Evolutionary conservation across 2,113 vertebrate species (phyloP), one percentile per base, ranked within the genome.

Genomic region (Larimichthys crocea): DNA sequence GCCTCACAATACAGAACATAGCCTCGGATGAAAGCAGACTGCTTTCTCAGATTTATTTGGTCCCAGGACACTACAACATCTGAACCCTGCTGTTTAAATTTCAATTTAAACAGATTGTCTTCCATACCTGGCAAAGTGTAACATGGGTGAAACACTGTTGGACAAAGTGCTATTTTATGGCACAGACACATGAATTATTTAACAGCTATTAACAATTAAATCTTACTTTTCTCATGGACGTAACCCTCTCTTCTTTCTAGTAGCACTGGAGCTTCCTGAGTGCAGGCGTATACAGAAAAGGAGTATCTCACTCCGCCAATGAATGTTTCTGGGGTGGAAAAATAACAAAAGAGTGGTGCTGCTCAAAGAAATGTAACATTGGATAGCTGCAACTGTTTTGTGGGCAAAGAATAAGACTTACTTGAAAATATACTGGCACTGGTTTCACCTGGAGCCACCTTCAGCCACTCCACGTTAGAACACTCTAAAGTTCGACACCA

Each of bases 241-340:
- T 94, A 95, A 3, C 88, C 94, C 49, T 94, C 84, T 60, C 49
- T 81, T 56, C 50, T 91, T 19, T 91, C 74, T 0, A 94, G 71
- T 1, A 94, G 76, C 64, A 83, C 16, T 5, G 88, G 84, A 17
- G 85, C 75, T 20, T 17, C 70, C 3, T n/a, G 31, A 10, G 87
- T 91, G 84, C 94, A 95, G 87, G 76, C 86, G 4, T 88, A 93
- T 24, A 95, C 42, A 0, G 94, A 93, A 9, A 95, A 0, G 0
- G 22, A 71, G 75, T 95, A 95, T 64, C 91, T 87, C 44, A 60
- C 17, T 1, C 93, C 93, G 0, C 56, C 55, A 22, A 5, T 3
- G 9, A 94, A 85, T 44, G n/a, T 59, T 24, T 85, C 94, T 94
- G 77, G 8, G 10, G 9, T 4, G 11, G 35, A 64, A 29, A 61